Conservation (phyloP, 2,113 vertebrate species). For the Typhlomys cinereus region DNA sequence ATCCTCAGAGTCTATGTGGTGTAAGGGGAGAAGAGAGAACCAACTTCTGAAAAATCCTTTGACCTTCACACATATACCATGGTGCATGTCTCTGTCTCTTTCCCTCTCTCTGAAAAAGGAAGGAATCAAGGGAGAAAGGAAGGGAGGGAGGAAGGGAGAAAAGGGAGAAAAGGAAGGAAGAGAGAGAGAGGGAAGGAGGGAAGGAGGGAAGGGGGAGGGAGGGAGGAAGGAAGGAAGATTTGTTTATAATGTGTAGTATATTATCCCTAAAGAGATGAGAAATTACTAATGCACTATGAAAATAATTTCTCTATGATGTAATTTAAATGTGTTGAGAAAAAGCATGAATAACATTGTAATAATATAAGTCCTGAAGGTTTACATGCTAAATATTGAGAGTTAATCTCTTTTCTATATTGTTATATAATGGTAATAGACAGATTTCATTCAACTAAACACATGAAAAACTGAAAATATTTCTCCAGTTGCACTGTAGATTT, state of each 20-base stretch:
- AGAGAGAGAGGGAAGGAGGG: not conserved
- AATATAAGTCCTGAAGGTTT: not conserved
- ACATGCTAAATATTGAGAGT: not conserved
- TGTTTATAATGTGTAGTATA: not conserved
- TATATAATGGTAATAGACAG: not conserved
- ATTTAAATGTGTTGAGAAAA: slow-evolving; percentile 9
- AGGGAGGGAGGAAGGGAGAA: no score
- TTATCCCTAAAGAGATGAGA: not conserved
- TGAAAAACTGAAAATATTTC: not conserved
- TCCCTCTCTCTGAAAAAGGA: no score
- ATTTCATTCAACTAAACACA: slow-evolving; percentile 3
- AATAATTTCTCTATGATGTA: not conserved
- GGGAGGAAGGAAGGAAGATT: no score
- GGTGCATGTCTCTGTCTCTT: no score
- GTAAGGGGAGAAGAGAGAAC: no score
- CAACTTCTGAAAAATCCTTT: no score
- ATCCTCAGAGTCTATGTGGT: no score
- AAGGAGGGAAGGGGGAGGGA: no score
- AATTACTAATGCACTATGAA: not conserved
- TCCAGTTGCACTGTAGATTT: not conserved
- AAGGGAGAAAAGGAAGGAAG: not conserved
- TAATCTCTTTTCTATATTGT: not conserved
- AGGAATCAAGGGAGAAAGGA: no score
- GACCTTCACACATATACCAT: no score
- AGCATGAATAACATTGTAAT: not conserved